Percentiles rank a stretch among this genome's conserved stretches.
phyloP scores from a whole-genome alignment of 2,888 invertebrate genomes.

The Psococerastis gibbosa region DNA sequence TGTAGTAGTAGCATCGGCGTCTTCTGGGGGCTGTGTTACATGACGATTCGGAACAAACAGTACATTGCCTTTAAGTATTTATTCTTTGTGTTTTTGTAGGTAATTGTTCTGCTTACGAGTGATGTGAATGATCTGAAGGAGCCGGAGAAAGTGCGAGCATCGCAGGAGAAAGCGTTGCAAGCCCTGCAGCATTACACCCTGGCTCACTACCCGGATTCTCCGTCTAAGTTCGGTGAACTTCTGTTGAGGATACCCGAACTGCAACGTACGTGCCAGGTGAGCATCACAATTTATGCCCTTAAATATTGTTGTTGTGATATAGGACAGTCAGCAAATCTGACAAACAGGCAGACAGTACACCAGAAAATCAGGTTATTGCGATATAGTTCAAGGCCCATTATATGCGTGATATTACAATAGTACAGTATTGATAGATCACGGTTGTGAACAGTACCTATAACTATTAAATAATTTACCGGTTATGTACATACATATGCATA shows the following conservation, averaged over 20 bases:
- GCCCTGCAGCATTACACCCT: constrained; percentile 83
- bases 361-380: too few relatives aligned
- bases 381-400: not conserved
- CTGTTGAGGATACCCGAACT: constrained; percentile 84
- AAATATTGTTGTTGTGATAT: too few relatives aligned
- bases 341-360: too few relatives aligned
- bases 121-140: constrained; percentile 86
- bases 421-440: too few relatives aligned
- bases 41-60: not conserved
- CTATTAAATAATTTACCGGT: too few relatives aligned
- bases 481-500: too few relatives aligned
- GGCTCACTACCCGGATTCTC: constrained; percentile 77
- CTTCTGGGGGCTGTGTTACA: too few relatives aligned
- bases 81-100: too few relatives aligned
- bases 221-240: constrained; percentile 88
- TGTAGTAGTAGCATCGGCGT: too few relatives aligned
- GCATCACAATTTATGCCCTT: constrained; percentile 12
- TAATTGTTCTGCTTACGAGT: constrained; percentile 27
- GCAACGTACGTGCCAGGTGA: constrained; percentile 81
- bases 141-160: constrained; percentile 82
- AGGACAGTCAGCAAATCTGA: too few relatives aligned
- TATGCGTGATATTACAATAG: not conserved
- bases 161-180: constrained; percentile 85
- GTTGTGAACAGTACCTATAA: too few relatives aligned
- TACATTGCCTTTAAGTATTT: not conserved